Evolutionary conservation across 2,113 vertebrate species (phyloP).

Genomic region (Rhipidura dahli): DNA sequence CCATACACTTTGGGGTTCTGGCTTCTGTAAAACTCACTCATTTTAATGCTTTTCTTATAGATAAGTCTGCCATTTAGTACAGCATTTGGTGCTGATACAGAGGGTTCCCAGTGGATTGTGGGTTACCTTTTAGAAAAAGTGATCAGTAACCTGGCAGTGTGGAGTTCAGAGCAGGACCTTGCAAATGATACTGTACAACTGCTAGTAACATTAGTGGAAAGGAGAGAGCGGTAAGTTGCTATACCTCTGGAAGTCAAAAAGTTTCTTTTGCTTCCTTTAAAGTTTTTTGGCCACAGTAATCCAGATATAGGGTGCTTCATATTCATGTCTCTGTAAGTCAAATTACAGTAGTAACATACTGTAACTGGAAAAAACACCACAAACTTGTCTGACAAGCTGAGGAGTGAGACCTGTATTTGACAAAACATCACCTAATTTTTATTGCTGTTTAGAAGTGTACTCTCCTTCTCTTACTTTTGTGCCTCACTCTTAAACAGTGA

Average conservation of each 20-base stretch:
- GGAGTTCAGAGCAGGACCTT: slow-evolving; percentile 95
- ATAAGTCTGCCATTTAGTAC: slow-evolving; percentile 94
- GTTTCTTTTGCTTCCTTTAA: slow-evolving; percentile 63
- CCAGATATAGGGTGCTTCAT: background rate
- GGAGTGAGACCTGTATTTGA: slow-evolving; percentile 35
- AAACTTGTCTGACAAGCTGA: background rate
- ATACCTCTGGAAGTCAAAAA: slow-evolving; percentile 53
- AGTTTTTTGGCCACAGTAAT: slow-evolving; percentile 47
- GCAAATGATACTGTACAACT: slow-evolving; percentile 97
- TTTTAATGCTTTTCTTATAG: slow-evolving; percentile 74
- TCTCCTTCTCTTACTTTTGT: background rate
- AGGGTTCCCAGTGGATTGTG: slow-evolving; percentile 97
- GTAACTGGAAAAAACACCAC: background rate
- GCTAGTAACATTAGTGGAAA: slow-evolving; percentile 95
- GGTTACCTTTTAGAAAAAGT: slow-evolving; percentile 99
- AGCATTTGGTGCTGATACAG: slow-evolving; percentile 95
- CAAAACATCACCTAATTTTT: background rate
- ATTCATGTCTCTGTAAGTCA: slow-evolving; percentile 29
- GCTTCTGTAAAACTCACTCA: slow-evolving; percentile 49
- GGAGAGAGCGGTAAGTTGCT: slow-evolving; percentile 88
- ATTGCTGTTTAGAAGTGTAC: background rate
- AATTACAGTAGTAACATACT: background rate
- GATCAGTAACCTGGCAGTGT: slow-evolving; percentile 96
- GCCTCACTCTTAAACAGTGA: background rate
- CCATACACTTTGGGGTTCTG: slow-evolving; percentile 46